Evolutionary conservation across 2,888 invertebrate genomes (phyloP), one percentile per base, ranked within the genome.

Genomic region (Ochropleura plecta): DNA sequence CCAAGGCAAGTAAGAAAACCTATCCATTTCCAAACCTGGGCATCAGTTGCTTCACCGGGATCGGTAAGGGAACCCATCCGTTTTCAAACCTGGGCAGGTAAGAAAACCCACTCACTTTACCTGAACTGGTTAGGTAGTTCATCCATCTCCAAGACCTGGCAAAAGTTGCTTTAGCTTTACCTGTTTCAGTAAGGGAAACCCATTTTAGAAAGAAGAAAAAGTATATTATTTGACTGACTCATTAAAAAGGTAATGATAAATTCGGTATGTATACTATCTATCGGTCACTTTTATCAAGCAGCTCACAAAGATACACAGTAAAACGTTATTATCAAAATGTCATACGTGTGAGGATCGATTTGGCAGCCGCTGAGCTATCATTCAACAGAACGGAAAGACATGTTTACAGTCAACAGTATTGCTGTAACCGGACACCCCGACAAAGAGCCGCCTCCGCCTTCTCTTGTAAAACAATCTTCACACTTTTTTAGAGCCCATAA

Each of bases 401-500:
- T 96, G 94, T 96, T 96, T 96, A 95, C 96, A 93, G 93, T 92
- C 95, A 95, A 95, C 95, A 93, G 91, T 88, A 89, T 88, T 83
- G 86, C 87, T 87, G 96, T 90, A 96, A 96, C 90, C 81, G 85
- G 93, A 96, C 91, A 95, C 94, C 90, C 87, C 91, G 93, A 94
- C 96, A 96, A 96, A 96, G 95, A 94, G 94, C 95, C 96, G 95
- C 95, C 95, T 92, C 92, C 92, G 92, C 94, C 91, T 91, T 92
- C 94, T 93, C 94, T 91, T 95, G 95, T 95, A 96, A 96, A 94
- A 95, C 94, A 94, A 95, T 96, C 95, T 95, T 94, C 93, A 96
- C 95, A 95, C 92, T 95, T 95, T 95, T 96, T 96, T 96, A 95
- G 90, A 92, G 93, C 93, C 90, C 94, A 95, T 96, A 96, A 96